Conservation (phyloP, 2,888 invertebrate genomes). For the Sacculina carcini region DNA sequence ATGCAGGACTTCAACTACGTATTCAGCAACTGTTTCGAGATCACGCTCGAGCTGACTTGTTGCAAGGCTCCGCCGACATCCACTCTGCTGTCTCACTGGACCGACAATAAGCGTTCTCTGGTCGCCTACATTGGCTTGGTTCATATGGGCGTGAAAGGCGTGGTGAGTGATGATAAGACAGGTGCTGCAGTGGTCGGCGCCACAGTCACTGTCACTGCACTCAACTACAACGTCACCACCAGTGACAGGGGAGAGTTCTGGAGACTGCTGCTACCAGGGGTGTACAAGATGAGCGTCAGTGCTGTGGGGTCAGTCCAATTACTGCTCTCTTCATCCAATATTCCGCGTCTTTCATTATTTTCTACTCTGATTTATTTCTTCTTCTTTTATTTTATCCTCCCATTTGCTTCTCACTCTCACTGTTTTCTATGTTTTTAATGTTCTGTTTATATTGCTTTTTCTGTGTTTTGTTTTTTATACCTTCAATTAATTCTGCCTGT, state of each 20-base stretch:
- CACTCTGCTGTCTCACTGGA: constrained; percentile 54
- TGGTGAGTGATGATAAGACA: constrained; percentile 11
- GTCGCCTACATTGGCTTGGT: constrained; percentile 58
- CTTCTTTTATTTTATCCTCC: constrained; percentile 27
- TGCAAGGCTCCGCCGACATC: constrained; percentile 55
- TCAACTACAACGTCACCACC: constrained; percentile 50
- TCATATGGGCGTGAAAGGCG: constrained; percentile 46
- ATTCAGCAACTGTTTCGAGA: constrained; percentile 67
- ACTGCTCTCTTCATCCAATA: background rate
- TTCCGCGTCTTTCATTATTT: background rate
- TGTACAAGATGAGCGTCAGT: constrained; percentile 42
- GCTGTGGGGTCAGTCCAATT: constrained; percentile 35
- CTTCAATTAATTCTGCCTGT: too few species aligned
- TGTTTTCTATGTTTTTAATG: background rate
- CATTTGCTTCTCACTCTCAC: constrained; percentile 16
- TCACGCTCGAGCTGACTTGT: constrained; percentile 85
- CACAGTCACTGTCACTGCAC: constrained; percentile 42
- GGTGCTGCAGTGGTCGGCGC: constrained; percentile 23
- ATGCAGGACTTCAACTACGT: constrained; percentile 94
- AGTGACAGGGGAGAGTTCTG: constrained; percentile 71
- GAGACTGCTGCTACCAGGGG: constrained; percentile 68
- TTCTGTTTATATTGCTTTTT: background rate
- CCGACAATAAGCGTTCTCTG: constrained; percentile 61
- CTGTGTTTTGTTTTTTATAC: too few species aligned
- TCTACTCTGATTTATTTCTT: background rate